Conservation (phyloP, 2,888 invertebrate genomes). For the Miltochrista miniata region DNA sequence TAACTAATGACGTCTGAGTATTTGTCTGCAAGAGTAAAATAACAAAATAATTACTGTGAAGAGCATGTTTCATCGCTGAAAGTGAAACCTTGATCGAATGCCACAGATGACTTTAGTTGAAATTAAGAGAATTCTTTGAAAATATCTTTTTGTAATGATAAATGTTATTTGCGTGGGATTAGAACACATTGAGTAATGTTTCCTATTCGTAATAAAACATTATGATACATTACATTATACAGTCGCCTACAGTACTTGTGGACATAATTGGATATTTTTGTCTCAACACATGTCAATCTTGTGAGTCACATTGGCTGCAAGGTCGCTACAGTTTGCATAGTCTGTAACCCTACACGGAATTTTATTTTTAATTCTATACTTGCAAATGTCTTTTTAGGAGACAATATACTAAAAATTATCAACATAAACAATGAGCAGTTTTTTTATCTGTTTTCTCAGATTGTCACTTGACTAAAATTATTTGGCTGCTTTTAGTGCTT, state of each 20-base stretch:
- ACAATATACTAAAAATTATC: not conserved
- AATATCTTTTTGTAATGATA: slow-evolving; percentile 29
- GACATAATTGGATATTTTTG: slow-evolving; percentile 52
- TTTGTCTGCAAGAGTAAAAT: not conserved
- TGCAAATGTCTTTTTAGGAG: not conserved
- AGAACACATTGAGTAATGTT: slow-evolving; percentile 35
- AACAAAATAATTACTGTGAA: not conserved
- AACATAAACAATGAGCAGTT: slow-evolving; percentile 9
- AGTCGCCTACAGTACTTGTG: slow-evolving; percentile 28
- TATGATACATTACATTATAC: slow-evolving; percentile 20
- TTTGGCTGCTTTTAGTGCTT: slow-evolving; percentile 12
- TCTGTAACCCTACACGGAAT: slow-evolving; percentile 30
- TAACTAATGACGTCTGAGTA: too few relatives aligned
- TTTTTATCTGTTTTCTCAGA: not conserved
- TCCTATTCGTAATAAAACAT: slow-evolving; percentile 30
- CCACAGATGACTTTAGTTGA: slow-evolving; percentile 15
- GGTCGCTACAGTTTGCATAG: slow-evolving; percentile 32
- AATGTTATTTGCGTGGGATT: slow-evolving; percentile 26
- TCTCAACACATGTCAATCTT: slow-evolving; percentile 40
- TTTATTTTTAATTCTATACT: slow-evolving; percentile 27
- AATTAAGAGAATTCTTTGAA: slow-evolving; percentile 25
- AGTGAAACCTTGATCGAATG: slow-evolving; percentile 22
- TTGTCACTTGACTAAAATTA: not conserved
- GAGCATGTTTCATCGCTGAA: not conserved
- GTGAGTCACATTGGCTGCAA: slow-evolving; percentile 50